Base-by-base conservation (phyloP, 2,888 invertebrate genomes). In the Rugalucina vietnamica region DNA sequence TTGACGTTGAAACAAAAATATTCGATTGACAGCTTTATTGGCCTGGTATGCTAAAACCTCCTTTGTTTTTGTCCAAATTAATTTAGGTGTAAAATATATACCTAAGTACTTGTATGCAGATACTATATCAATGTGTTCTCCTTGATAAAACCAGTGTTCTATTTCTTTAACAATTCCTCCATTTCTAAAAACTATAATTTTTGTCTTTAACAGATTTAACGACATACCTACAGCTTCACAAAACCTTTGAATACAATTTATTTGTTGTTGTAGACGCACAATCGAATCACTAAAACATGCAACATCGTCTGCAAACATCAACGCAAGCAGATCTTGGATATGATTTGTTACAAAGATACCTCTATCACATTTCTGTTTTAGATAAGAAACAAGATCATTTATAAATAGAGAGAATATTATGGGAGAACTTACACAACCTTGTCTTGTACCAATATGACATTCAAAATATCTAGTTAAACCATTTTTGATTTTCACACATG, bases 91-190 rank as follows among this genome's bases (percentile, higher is more conserved):
- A 36, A 75, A 75, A 10, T 32, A 36, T 4, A 29, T 32, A 10
- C 75, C 75, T 27, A 75, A n/a, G 43, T 54, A 75, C 57, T 57
- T 75, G 43, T 75, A 75, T n/a, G 14, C 12, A 1, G 75, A 10
- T 24, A 54, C 75, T 12, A 32, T 14, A n/a, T n/a, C n/a, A n/a
- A n/a, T n/a, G n/a, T n/a, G n/a, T n/a, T n/a, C n/a, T n/a, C n/a
- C n/a, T n/a, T n/a, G n/a, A n/a, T n/a, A n/a, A n/a, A n/a, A n/a
- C n/a, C n/a, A n/a, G n/a, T n/a, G n/a, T n/a, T n/a, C n/a, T n/a
- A n/a, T n/a, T n/a, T n/a, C n/a, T n/a, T n/a, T n/a, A n/a, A n/a
- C n/a, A n/a, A n/a, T n/a, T n/a, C n/a, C n/a, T n/a, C n/a, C n/a
- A n/a, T n/a, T n/a, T n/a, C n/a, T n/a, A n/a, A n/a, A n/a, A n/a